Evolutionary conservation across 2,888 invertebrate species (phyloP).

Genomic region (Tenthredo distinguenda): DNA sequence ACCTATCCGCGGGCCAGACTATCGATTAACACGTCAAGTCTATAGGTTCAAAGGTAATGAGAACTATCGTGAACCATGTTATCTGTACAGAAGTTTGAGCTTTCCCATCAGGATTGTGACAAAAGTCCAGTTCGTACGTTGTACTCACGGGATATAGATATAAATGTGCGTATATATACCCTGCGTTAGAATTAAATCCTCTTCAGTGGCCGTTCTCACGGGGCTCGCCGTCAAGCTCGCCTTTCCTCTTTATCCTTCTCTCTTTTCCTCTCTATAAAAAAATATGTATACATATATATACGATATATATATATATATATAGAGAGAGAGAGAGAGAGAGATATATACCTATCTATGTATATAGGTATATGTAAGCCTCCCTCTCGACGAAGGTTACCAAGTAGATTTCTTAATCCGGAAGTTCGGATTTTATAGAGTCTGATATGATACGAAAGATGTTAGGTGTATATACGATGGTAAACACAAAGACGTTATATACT

Average conservation of each 20-base stretch:
- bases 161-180: conserved; percentile 34
- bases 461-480: conserved; percentile 50
- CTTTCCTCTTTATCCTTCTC: conserved; percentile 9
- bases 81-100: conserved; percentile 20
- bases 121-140: conserved; percentile 9
- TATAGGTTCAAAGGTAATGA: conserved; percentile 40
- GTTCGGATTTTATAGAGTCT: conserved; percentile 41
- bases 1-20: neutral
- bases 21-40: conserved; percentile 19
- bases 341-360: neutral
- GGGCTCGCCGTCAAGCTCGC: conserved; percentile 41
- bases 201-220: conserved; percentile 46
- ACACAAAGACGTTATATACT: conserved; percentile 59
- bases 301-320: neutral
- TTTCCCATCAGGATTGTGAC: neutral
- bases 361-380: neutral
- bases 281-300: no score
- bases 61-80: neutral
- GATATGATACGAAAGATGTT: conserved; percentile 23
- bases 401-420: conserved; percentile 49
- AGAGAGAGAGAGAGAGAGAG: neutral
- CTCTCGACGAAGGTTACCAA: conserved; percentile 19
- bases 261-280: neutral
- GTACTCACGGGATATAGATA: neutral
- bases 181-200: conserved; percentile 51